phyloP scores from a whole-genome alignment of 2,888 invertebrate species.

The Hydrotaea diabolus region DNA sequence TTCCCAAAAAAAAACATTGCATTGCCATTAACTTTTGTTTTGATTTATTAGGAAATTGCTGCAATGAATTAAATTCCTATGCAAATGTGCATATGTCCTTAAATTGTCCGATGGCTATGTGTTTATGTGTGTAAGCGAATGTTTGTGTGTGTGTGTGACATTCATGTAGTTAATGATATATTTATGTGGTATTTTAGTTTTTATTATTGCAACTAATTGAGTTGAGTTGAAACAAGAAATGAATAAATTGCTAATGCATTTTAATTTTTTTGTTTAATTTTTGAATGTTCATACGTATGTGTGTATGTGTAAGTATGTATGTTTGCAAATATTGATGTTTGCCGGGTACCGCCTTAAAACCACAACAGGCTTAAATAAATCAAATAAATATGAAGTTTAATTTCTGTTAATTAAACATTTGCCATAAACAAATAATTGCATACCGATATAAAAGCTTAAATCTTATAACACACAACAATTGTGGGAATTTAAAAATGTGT shows the following conservation, averaged over 20 bases:
- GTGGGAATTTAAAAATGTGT: too few species aligned
- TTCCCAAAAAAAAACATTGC: too few species aligned
- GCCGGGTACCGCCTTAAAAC: background rate
- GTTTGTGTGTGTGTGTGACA: background rate
- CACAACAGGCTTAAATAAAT: slow-evolving; percentile 24
- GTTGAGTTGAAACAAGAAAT: slow-evolving; percentile 4
- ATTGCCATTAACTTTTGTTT: too few species aligned
- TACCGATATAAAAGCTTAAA: too few species aligned
- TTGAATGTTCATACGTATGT: background rate
- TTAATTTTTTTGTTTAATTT: background rate
- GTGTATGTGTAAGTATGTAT: too few species aligned
- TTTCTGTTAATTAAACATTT: background rate
- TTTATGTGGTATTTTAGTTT: slow-evolving; percentile 19
- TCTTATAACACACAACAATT: too few species aligned
- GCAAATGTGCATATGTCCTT: too few species aligned
- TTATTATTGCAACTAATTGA: slow-evolving; percentile 32
- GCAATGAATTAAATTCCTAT: too few species aligned
- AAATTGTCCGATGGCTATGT: too few species aligned
- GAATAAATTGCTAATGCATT: background rate
- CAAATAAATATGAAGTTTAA: background rate
- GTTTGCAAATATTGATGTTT: background rate
- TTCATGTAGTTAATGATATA: background rate
- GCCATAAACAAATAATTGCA: slow-evolving; percentile 1
- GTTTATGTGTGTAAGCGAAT: background rate
- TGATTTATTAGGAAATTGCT: too few species aligned